A percentile compares a stretch with the other conserved stretches of the same genome.
phyloP scores from a whole-genome alignment of 2,888 invertebrate genomes.

The Eugnorisma glareosa region DNA sequence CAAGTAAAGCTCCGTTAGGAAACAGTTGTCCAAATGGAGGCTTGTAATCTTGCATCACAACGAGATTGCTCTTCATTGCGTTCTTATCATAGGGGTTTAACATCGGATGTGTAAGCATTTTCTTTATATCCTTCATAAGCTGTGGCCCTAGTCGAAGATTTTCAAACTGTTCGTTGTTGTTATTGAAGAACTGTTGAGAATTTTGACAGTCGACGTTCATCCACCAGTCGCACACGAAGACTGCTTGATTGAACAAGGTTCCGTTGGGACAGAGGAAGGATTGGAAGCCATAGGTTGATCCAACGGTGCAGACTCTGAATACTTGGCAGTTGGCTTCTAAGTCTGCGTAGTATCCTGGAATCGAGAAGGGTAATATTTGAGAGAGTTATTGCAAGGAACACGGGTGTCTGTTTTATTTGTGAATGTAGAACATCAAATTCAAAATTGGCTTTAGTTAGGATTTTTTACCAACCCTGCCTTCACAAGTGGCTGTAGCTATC shows the following conservation, averaged over 20 bases:
- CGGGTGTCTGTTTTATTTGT: neutral
- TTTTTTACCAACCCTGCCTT: too few species aligned
- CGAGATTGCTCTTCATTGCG: conserved; percentile 79
- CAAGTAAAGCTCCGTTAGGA: conserved; percentile 79
- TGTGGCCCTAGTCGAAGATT: conserved; percentile 89
- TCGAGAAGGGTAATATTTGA: conserved; percentile 22
- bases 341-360: conserved; percentile 92
- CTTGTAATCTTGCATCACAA: conserved; percentile 87
- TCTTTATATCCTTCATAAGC: conserved; percentile 90
- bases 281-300: conserved; percentile 89
- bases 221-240: conserved; percentile 93
- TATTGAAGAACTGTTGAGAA: conserved; percentile 82
- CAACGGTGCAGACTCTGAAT: conserved; percentile 92
- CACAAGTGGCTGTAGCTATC: too few species aligned
- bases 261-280: conserved; percentile 93
- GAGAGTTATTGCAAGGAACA: neutral
- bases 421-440: neutral
- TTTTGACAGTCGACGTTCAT: conserved; percentile 91
- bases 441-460: too few species aligned
- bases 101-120: conserved; percentile 90
- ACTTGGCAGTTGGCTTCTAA: conserved; percentile 92
- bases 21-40: conserved; percentile 85
- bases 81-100: conserved; percentile 83
- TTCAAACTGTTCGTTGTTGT: conserved; percentile 85
- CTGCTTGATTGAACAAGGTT: conserved; percentile 92